Evolutionary conservation across 2,797 vertebrate genomes (phyloP), one percentile per base, ranked within the genome.

Genomic region (Hippoglossus hippoglossus): DNA sequence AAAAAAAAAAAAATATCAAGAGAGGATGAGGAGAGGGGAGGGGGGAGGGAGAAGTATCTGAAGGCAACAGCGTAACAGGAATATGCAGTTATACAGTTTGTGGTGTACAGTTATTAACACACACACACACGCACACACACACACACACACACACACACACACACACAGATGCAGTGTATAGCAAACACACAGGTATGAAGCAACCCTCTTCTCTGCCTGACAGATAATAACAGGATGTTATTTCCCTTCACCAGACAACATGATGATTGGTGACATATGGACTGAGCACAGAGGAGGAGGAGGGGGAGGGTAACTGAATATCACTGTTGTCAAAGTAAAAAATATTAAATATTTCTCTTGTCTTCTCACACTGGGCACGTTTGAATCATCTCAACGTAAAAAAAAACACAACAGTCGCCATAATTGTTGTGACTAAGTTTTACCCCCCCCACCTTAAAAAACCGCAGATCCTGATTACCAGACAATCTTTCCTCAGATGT

Each of bases 381-480:
- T 15, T 41, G 4, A 44, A n/a, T 34, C 18, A 19, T 56, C 26
- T 4, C 66, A 58, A 59, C 63, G 51, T 49, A 55, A 25, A 36
- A 75, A n/a, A 79, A 39, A 1, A 34, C 69, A 39, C 60, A 69
- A 53, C 62, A 28, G 62, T 28, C 2, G 22, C 10, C 50, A 60
- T 49, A 73, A 83, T 74, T 50, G 70, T 53, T 73, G 78, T 78
- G 54, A 64, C 51, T 24, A 69, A 80, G 64, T 80, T 80, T 74
- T n/a, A 21, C 60, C 49, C 70, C 57, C 16, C 10, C 19, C 15
- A 5, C 72, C 73, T 67, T 47, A 16, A 18, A 44, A 83, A 89
- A 88, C 83, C 79, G 16, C 88, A 89, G 9, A 49, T 76, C 65
- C 80, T 93, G 91, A 93, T 93, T 88, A 91, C 75, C 72, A 86